These are phyloP conservation scores for Pempheris klunzingeri DNA, from an alignment of 2,797 vertebrate species.

Conservation along the genomic window DNA sequence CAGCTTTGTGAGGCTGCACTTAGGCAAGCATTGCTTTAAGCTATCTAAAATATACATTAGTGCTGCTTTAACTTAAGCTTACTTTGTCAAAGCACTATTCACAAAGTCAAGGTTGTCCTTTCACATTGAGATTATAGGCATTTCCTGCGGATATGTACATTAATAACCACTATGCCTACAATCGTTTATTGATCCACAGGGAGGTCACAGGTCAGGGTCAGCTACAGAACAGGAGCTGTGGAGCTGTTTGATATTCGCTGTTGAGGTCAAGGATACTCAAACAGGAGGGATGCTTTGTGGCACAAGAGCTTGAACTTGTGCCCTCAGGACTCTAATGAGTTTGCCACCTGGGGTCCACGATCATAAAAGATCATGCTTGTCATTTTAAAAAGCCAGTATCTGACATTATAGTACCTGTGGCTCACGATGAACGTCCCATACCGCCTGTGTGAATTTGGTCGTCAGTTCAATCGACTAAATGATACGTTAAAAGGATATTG, in stretches of 20 bases:
- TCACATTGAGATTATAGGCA: not conserved
- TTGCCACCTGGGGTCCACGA: conserved; percentile 17
- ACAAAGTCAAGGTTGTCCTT: not conserved
- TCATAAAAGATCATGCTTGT: conserved; percentile 1
- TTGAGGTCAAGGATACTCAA: not conserved
- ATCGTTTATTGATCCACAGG: not conserved
- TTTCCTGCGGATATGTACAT: not conserved
- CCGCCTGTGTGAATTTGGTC: not conserved
- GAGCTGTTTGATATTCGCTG: not conserved
- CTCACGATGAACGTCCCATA: not conserved
- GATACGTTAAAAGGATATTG: conserved; percentile 16
- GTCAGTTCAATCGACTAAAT: conserved; percentile 11
- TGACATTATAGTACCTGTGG: not conserved
- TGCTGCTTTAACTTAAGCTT: not conserved
- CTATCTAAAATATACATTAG: not conserved
- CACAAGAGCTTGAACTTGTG: conserved; percentile 5
- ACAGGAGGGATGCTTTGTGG: not conserved
- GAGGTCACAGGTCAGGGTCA: conserved; percentile 29
- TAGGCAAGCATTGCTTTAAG: no score
- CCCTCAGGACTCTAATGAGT: conserved; percentile 27
- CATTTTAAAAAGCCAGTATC: not conserved
- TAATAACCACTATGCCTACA: not conserved
- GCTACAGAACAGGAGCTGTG: not conserved
- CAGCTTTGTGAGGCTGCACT: no score
- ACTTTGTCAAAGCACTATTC: not conserved